Evolutionary conservation across 2,888 invertebrate genomes (phyloP).

Genomic region (Hyles lineata): DNA sequence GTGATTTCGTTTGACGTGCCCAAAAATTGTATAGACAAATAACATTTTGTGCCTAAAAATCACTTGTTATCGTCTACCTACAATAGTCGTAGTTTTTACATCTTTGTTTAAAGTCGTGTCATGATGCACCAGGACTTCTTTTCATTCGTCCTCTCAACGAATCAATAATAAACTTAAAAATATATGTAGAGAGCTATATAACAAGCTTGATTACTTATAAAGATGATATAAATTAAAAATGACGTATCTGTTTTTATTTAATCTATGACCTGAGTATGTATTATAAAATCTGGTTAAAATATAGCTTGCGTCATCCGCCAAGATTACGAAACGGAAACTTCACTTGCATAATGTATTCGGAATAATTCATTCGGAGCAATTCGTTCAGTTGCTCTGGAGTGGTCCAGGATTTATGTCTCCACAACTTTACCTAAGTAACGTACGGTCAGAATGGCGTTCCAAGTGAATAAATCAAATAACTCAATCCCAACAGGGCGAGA

Average conservation of each 20-base stretch:
- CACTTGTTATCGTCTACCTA: too few relatives aligned
- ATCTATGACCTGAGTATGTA: neutral
- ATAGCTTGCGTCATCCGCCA: slow-evolving; percentile 43
- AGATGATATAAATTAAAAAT: too few relatives aligned
- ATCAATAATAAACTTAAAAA: too few relatives aligned
- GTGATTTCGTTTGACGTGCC: neutral
- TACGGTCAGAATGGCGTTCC: slow-evolving; percentile 58
- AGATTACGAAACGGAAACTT: slow-evolving; percentile 51
- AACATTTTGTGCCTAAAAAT: too few relatives aligned
- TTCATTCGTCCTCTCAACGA: too few relatives aligned
- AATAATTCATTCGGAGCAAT: slow-evolving; percentile 69
- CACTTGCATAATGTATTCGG: slow-evolving; percentile 58
- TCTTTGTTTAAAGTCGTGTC: too few relatives aligned
- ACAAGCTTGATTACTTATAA: too few relatives aligned
- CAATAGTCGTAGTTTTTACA: too few relatives aligned
- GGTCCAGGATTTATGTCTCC: slow-evolving; percentile 70
- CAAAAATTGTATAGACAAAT: neutral
- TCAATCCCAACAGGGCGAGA: slow-evolving; percentile 37
- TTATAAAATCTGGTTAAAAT: slow-evolving; percentile 42
- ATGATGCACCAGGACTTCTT: too few relatives aligned
- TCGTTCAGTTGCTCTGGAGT: slow-evolving; percentile 63
- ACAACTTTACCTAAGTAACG: slow-evolving; percentile 69
- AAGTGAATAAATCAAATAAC: slow-evolving; percentile 67
- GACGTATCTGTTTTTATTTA: neutral
- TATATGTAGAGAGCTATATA: too few relatives aligned